Evolutionary conservation across 92 coral and sea anemone genomes (phyloP).

Genomic region (Epizoanthus scotinus): DNA sequence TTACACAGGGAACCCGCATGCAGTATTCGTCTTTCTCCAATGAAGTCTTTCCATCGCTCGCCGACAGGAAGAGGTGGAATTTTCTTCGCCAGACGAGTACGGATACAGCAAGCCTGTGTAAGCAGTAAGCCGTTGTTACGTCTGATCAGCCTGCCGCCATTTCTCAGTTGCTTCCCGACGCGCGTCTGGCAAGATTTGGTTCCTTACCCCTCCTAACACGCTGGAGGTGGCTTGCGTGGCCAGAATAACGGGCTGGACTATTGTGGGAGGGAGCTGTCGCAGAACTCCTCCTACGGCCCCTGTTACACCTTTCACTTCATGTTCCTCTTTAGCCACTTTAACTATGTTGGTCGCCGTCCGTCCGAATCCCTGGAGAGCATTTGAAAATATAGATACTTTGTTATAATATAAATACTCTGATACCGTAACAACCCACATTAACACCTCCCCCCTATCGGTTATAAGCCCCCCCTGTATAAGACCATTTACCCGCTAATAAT

Average conservation of each 20-base stretch:
- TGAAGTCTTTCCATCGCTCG: too few relatives aligned
- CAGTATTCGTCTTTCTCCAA: too few relatives aligned
- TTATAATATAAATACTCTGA: too few relatives aligned
- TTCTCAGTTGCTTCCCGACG: slow-evolving; percentile 97
- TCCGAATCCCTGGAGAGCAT: slow-evolving; percentile 77
- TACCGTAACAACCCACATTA: too few relatives aligned
- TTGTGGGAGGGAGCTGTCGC: slow-evolving; percentile 95
- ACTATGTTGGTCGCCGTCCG: slow-evolving; percentile 92
- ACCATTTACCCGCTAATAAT: too few relatives aligned
- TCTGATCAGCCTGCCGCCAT: slow-evolving; percentile 71
- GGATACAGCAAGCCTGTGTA: too few relatives aligned
- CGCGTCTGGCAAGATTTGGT: slow-evolving; percentile 97
- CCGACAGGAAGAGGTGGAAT: too few relatives aligned
- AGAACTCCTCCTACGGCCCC: slow-evolving; percentile 99
- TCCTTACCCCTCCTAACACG: slow-evolving; percentile 97
- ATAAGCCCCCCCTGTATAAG: too few relatives aligned
- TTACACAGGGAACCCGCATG: too few relatives aligned
- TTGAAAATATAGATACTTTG: too few relatives aligned
- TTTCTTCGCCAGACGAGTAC: too few relatives aligned
- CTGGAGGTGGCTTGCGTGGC: slow-evolving; percentile 99
- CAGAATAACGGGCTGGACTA: slow-evolving; percentile 95
- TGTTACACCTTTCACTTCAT: slow-evolving; percentile 94
- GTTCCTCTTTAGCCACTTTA: slow-evolving; percentile 96
- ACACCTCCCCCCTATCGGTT: too few relatives aligned
- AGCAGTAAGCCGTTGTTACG: background rate